These are phyloP conservation scores for Anoplophora glabripennis DNA, from an alignment of 1,140 invertebrate species.

Conservation along the genomic window DNA sequence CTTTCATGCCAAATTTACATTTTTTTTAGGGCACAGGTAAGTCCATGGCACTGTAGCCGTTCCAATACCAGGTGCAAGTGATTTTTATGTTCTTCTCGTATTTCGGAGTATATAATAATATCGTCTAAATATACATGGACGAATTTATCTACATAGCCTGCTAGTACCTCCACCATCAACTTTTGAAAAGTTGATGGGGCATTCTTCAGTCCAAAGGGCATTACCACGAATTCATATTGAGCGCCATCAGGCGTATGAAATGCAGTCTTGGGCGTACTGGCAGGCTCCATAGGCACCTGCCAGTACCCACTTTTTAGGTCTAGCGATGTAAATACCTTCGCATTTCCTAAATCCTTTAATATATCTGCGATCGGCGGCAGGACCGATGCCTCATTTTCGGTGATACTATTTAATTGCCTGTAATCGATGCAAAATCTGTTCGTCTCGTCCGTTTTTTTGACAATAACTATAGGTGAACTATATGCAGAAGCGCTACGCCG, in stretches of 20 bases:
- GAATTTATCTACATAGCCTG: conserved; percentile 24
- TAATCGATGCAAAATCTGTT: conserved; percentile 46
- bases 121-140: conserved; percentile 36
- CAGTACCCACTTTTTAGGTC: conserved; percentile 37
- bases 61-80: conserved; percentile 24
- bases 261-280: conserved; percentile 29
- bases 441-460: conserved; percentile 42
- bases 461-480: conserved; percentile 40
- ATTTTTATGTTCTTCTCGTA: background rate
- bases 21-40: conserved; percentile 14
- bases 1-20: conserved; percentile 10
- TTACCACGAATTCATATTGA: conserved; percentile 29
- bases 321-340: conserved; percentile 23
- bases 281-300: conserved; percentile 32
- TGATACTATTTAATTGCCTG: conserved; percentile 47
- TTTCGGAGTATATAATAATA: conserved; percentile 21
- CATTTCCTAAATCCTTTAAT: conserved; percentile 10
- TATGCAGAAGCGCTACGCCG: conserved; percentile 34
- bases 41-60: conserved; percentile 1
- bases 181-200: conserved; percentile 39
- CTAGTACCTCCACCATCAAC: conserved; percentile 30
- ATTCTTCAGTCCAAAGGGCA: conserved; percentile 39
- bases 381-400: conserved; percentile 35
- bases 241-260: conserved; percentile 38
- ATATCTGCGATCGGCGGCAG: conserved; percentile 29